phyloP scores from a whole-genome alignment of 2,113 vertebrate genomes.

The Tonatia bakeri region DNA sequence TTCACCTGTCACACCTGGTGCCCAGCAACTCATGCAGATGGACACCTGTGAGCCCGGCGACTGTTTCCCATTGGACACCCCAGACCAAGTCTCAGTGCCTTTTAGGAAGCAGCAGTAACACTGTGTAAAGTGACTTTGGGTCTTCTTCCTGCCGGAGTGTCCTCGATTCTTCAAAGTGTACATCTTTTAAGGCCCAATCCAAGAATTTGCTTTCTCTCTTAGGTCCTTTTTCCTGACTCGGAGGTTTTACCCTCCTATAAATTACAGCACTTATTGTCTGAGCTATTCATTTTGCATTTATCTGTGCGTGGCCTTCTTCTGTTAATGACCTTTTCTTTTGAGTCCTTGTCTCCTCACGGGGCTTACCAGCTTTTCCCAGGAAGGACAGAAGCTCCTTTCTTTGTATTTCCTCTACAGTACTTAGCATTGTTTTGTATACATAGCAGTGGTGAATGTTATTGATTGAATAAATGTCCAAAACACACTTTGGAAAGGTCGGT shows the following conservation, averaged over 20 bases:
- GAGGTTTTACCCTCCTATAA: neutral
- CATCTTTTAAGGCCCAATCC: neutral
- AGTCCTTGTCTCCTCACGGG: neutral
- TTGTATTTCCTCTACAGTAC: neutral
- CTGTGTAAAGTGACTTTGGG: neutral
- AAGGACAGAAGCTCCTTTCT: neutral
- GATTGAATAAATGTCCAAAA: neutral
- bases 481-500: neutral
- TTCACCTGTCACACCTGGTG: fast-evolving
- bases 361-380: neutral
- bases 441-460: neutral
- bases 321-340: neutral
- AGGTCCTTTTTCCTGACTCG: neutral
- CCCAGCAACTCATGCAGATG: neutral
- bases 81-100: neutral
- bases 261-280: neutral
- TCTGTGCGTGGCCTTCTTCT: neutral
- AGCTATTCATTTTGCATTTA: neutral
- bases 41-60: neutral
- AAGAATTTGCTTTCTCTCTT: neutral
- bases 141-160: neutral
- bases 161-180: neutral
- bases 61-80: fast-evolving
- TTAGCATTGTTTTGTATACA: neutral
- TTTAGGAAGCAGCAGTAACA: neutral